phyloP scores from a whole-genome alignment of 2,797 vertebrate species.

The Sebastolobus alascanus region DNA sequence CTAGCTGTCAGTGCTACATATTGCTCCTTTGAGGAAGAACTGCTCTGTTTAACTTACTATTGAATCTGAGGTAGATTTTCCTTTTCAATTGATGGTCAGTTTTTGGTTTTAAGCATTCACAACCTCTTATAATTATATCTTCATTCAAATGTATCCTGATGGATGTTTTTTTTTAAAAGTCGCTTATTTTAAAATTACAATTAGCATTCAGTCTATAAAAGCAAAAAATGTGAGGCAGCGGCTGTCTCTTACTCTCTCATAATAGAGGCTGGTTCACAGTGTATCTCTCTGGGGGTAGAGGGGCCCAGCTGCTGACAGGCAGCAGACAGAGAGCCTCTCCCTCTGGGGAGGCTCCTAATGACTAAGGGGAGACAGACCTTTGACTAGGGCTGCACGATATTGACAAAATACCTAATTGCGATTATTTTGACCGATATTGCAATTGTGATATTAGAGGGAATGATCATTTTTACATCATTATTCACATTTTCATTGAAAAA shows the following conservation, averaged over 20 bases:
- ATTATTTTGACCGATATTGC: background rate
- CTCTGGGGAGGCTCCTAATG: constrained; percentile 78
- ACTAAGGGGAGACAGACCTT: constrained; percentile 49
- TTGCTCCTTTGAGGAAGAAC: background rate
- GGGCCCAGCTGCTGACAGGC: constrained; percentile 74
- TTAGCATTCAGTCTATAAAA: background rate
- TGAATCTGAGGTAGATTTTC: background rate
- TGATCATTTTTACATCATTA: background rate
- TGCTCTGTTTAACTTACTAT: background rate
- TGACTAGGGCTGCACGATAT: too few species aligned
- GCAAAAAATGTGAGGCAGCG: background rate
- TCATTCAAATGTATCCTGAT: background rate
- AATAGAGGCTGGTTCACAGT: constrained; percentile 18
- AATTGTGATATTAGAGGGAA: background rate
- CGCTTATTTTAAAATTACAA: background rate
- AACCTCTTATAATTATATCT: background rate
- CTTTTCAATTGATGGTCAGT: background rate
- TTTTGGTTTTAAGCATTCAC: background rate
- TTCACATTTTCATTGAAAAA: background rate
- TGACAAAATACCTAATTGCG: background rate
- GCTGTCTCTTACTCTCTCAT: background rate
- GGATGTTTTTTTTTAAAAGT: background rate
- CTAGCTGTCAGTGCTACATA: too few species aligned
- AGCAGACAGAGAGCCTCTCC: constrained; percentile 61
- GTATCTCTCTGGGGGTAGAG: constrained; percentile 26